A percentile compares a stretch with the other conserved stretches of the same genome.
phyloP scores from a whole-genome alignment of 1,140 invertebrate species.

The Cyclina sinensis region DNA sequence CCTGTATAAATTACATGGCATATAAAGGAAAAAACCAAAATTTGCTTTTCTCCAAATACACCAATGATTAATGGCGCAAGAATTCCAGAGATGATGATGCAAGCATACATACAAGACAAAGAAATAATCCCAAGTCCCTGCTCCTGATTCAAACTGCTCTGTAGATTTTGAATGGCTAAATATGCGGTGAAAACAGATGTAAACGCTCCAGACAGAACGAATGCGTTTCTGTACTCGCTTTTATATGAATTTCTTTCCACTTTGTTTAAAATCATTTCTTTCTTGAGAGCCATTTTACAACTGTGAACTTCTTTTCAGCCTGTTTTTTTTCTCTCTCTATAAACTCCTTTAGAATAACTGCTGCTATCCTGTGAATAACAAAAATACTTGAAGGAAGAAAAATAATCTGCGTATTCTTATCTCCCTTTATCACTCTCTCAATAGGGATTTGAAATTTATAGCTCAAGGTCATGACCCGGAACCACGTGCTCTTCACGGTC shows the following conservation, averaged over 20 bases:
- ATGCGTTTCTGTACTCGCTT: conserved; percentile 45
- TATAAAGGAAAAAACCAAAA: conserved; percentile 67
- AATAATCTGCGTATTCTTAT: too few relatives aligned
- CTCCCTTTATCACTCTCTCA: too few relatives aligned
- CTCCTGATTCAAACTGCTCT: conserved; percentile 82
- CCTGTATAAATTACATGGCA: conserved; percentile 76
- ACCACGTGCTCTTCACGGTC: too few relatives aligned
- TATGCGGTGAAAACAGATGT: conserved; percentile 77
- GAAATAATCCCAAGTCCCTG: conserved; percentile 72
- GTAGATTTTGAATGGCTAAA: conserved; percentile 79
- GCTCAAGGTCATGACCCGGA: too few relatives aligned
- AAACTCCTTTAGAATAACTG: too few relatives aligned
- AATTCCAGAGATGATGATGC: conserved; percentile 70
- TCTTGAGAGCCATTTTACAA: too few relatives aligned
- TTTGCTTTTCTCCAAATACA: conserved; percentile 73
- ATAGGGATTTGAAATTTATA: too few relatives aligned
- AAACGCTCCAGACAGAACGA: conserved; percentile 73
- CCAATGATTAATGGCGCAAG: conserved; percentile 74
- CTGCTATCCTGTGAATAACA: too few relatives aligned
- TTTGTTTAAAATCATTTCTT: not conserved
- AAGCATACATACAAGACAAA: conserved; percentile 71
- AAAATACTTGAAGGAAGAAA: too few relatives aligned
- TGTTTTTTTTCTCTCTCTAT: too few relatives aligned
- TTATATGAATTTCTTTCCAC: not conserved
- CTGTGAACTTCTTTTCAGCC: too few relatives aligned